Evolutionary conservation across 2,888 invertebrate genomes (phyloP), one percentile per base, ranked within the genome.

Genomic region (Pyrgus malvae): DNA sequence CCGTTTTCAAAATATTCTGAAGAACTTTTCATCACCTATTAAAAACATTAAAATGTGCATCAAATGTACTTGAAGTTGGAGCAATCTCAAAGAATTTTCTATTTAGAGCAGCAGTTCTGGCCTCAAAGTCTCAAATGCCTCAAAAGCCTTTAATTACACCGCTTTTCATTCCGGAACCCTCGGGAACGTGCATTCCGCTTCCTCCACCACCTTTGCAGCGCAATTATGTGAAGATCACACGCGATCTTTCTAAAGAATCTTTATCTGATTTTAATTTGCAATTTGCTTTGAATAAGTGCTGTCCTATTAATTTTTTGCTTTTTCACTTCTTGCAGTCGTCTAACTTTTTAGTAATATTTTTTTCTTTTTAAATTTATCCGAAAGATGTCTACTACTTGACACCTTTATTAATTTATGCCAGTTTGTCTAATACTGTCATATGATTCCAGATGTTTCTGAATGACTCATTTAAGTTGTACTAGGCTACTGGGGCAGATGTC

Each of bases 71-170:
- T n/a, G n/a, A n/a, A n/a, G n/a, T n/a, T 21, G 40, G 17, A 40
- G 21, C 21, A n/a, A n/a, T 21, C 11, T 41, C 25, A 25, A 9
- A 41, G 9, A 41, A 41, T 41, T 41, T 9, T 25, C 41, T 8
- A 41, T 41, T 41, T 14, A 41, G 25, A 25, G 41, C 41, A 41
- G 8, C 12, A 25, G 8, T 12, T 6, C 4, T 19, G 12, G 9
- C 17, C 35, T 46, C 33, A 21, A 35, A 35, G 35, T 14, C 46
- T 25, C n/a, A 16, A 48, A 48, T 25, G 9, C 25, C 35, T 48
- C 14, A 33, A 48, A 40, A 54, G 37, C 29, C 48, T 50, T 44
- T 48, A 48, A 48, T 48, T 48, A 48, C 37, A 48, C 31, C 37
- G 37, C 23, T 48, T 46, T 37, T 48, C 35, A 48, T 48, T 23